Evolutionary conservation across 2,888 invertebrate genomes (phyloP).

Genomic region (Synanthedon tipuliformis): DNA sequence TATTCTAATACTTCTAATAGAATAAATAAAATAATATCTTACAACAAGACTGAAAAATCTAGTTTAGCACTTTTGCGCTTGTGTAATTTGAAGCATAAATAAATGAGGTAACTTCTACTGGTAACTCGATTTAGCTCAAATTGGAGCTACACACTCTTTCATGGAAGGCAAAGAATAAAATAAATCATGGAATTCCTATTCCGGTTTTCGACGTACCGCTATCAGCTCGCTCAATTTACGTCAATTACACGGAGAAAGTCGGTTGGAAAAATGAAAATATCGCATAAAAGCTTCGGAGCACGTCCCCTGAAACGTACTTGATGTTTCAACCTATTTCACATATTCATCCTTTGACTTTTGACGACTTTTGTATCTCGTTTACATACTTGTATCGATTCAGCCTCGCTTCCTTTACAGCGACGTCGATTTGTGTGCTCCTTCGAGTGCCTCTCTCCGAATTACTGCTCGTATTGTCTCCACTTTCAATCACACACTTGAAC

Average conservation of each 20-base stretch:
- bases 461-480: too few species aligned
- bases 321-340: constrained; percentile 20
- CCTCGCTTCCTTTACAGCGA: not conserved
- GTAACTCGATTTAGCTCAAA: too few species aligned
- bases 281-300: constrained; percentile 19
- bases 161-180: not conserved
- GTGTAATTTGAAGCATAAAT: too few species aligned
- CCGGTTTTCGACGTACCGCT: not conserved
- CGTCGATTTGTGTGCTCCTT: not conserved
- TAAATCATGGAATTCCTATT: not conserved
- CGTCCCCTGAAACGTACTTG: constrained; percentile 8
- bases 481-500: too few species aligned
- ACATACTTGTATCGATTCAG: not conserved
- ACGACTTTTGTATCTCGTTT: constrained; percentile 22
- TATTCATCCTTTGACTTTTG: constrained; percentile 32
- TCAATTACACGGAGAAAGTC: constrained; percentile 15
- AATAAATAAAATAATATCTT: too few species aligned
- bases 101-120: too few species aligned
- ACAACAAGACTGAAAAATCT: too few species aligned
- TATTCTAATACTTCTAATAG: too few species aligned
- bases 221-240: constrained; percentile 7
- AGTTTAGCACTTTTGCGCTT: too few species aligned
- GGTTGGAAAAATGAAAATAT: constrained; percentile 21
- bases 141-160: too few species aligned
- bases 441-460: too few species aligned